Evolutionary conservation across 2,113 vertebrate genomes (phyloP).

Genomic region (Corvus moneduloides): DNA sequence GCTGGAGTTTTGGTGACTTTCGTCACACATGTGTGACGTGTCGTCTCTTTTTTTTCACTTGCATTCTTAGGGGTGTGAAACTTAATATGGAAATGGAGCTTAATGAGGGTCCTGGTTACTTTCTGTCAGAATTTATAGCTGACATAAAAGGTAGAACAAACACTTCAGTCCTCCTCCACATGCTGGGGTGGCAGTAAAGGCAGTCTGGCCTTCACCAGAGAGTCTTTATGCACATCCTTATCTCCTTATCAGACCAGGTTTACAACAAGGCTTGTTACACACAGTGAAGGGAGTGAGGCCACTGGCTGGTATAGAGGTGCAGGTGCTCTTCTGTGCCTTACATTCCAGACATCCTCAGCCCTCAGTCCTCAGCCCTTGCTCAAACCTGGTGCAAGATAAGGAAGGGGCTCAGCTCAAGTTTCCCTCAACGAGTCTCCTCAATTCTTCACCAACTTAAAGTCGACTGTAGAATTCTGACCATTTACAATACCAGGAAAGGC

Average conservation of each 20-base stretch:
- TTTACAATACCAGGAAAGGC: not conserved
- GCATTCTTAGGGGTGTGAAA: not conserved
- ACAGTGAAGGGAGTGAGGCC: not conserved
- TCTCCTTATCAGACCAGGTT: not conserved
- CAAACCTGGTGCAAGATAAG: not conserved
- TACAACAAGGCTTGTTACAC: not conserved
- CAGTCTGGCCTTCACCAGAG: not conserved
- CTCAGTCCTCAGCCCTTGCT: not conserved
- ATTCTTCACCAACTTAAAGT: not conserved
- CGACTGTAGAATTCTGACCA: rapidly evolving
- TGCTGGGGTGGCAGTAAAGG: not conserved
- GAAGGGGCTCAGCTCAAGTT: not conserved
- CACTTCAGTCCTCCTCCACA: not conserved
- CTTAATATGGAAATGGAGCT: not conserved
- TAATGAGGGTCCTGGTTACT: not conserved
- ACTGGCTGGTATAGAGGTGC: too few species aligned
- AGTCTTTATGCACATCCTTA: not conserved
- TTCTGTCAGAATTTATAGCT: not conserved
- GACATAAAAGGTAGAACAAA: not conserved
- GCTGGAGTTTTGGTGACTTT: not conserved
- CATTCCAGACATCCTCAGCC: not conserved
- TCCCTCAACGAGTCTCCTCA: not conserved
- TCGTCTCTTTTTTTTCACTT: not conserved
- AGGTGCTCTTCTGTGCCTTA: not conserved
- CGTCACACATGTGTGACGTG: not conserved